Evolutionary conservation across 2,797 vertebrate species (phyloP), one percentile per base, ranked within the genome.

Genomic region (Tragopan temminckii): DNA sequence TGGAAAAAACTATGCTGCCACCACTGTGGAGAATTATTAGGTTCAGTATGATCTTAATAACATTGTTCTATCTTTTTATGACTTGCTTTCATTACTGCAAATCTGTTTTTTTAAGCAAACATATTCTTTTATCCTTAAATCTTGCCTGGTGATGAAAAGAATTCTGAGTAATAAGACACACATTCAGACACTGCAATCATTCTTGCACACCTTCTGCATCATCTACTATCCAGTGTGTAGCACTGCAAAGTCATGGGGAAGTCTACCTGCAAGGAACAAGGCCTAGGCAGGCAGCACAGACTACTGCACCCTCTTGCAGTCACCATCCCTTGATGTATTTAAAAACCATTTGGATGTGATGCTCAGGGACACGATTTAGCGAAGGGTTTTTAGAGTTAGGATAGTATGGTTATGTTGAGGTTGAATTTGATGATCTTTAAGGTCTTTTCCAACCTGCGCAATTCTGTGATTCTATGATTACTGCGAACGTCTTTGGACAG

Each of bases 11-110:
- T 35, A 42, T 20, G 10, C 48, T 75, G 50, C 43, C 88, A n/a
- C 36, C 24, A 14, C 42, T 33, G 33, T 27, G 29, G 25, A 82
- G 20, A 80, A 64, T 74, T 85, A 46, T 69, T 45, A 70, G 63
- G 24, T 64, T 64, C 86, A 93, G 10, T 70, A 48, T 50, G n/a
- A 77, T 87, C 81, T 75, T 78, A 89, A 74, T 84, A 80, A 87
- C n/a, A 68, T 71, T 58, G 52, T 68, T 89, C 38, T 78, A 17
- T 55, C 29, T 58, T 93, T 89, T 70, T 63, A 80, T 0, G 0
- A 55, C 45, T 88, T 31, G 10, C 7, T 93, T 78, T 61, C 79
- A 78, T 82, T 77, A 75, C 75, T 83, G 33, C 23, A 90, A 85
- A 93, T 71, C 79, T 57, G 8, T 87, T 31, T 29, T 29, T 89